These are phyloP conservation scores for Syritta pipiens DNA, from an alignment of 2,888 invertebrate species.

Conservation along the genomic window DNA sequence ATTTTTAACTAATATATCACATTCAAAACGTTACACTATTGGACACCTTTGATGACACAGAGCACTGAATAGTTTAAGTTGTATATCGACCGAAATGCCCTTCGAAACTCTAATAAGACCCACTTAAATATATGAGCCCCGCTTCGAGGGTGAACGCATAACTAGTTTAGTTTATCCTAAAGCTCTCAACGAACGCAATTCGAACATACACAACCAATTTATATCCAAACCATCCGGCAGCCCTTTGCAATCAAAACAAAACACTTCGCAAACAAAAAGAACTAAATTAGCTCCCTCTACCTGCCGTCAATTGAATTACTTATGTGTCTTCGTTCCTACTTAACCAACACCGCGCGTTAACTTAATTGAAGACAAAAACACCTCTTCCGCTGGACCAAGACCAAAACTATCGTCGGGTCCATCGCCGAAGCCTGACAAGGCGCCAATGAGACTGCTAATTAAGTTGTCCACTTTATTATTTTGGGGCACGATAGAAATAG, in stretches of 20 bases:
- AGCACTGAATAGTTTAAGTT: too few species aligned
- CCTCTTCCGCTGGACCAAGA: conserved; percentile 32
- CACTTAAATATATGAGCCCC: too few species aligned
- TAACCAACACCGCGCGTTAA: conserved; percentile 24
- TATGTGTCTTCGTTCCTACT: conserved; percentile 12
- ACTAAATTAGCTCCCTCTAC: conserved; percentile 15
- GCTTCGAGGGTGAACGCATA: too few species aligned
- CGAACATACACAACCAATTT: too few species aligned
- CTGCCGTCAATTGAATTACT: conserved; percentile 25
- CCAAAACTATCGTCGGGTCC: too few species aligned
- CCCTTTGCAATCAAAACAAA: conserved; percentile 14
- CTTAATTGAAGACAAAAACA: conserved; percentile 45
- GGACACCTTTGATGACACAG: too few species aligned
- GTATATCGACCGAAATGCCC: too few species aligned
- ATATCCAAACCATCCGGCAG: neutral
- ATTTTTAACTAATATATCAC: too few species aligned
- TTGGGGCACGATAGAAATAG: conserved; percentile 14
- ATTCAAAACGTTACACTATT: too few species aligned
- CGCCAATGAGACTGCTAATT: conserved; percentile 55
- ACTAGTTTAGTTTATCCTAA: too few species aligned
- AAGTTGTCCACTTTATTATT: conserved; percentile 57
- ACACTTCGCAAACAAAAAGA: conserved; percentile 13
- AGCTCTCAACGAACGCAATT: too few species aligned
- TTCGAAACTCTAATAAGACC: too few species aligned
- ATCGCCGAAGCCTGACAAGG: conserved; percentile 5